Evolutionary conservation across 2,797 vertebrate genomes (phyloP), one percentile per base, ranked within the genome.

Genomic region (Echeneis naucrates): DNA sequence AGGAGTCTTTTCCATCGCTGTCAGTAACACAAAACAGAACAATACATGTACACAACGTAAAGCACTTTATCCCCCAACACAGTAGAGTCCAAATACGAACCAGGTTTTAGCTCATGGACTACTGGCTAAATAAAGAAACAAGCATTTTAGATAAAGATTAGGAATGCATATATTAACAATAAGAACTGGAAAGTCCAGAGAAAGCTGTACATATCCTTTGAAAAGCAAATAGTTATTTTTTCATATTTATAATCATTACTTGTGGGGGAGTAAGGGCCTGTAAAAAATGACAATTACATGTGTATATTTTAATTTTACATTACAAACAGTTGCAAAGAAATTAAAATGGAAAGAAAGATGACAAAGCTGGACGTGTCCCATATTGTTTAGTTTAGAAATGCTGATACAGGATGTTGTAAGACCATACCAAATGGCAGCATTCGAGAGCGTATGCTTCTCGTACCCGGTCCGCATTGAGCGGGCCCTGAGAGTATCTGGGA

Each of bases 401-500:
- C 96, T 97, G 97, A 99, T 98, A 99, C 98, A 98, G 98, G 97
- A 99, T 99, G 97, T 99, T 98, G 97, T 96, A 99, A 99, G 97
- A 99, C 98, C 98, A 99, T 99, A 99, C 98, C 98, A 99, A 99
- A 99, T 95, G 97, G 97, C 97, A 97, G 98, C 97, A 98, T 98
- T 98, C 97, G 97, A 99, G 98, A 99, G 98, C 96, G 97, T 98
- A 98, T 97, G 97, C 97, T 97, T 98, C 98, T 99, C 98, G 96
- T 99, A 99, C 98, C 97, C 97, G 97, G 97, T 99, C 98, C 97
- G 98, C 98, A 98, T 97, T 99, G 98, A 98, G 98, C 98, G 98
- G 98, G 98, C 97, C 97, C 97, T 98, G 98, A 98, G 97, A 98
- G 96, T 98, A 98, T 97, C 97, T 97, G 96, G 97, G 96, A 97